Evolutionary conservation across 2,888 invertebrate species (phyloP).

Genomic region (Acholoe squamosa): DNA sequence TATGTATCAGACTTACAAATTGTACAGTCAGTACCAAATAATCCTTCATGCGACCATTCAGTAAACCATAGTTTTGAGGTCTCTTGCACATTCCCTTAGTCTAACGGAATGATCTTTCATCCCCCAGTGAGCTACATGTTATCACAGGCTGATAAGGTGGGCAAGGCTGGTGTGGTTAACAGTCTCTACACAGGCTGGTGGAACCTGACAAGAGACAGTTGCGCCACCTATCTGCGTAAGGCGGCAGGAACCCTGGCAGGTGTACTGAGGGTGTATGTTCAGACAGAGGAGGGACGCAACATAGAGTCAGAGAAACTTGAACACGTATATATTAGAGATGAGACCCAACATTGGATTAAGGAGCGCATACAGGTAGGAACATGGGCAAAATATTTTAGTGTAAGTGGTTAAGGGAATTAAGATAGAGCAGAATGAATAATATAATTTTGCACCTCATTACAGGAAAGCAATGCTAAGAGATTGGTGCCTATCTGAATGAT

Average conservation of each 20-base stretch:
- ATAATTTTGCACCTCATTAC: too few species aligned
- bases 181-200: neutral
- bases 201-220: neutral
- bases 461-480: too few species aligned
- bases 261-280: constrained; percentile 25
- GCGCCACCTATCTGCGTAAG: constrained; percentile 15
- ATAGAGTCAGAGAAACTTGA: neutral
- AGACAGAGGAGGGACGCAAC: neutral
- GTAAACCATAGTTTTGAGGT: too few species aligned
- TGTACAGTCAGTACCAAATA: neutral
- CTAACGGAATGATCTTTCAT: too few species aligned
- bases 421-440: too few species aligned
- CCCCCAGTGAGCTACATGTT: neutral
- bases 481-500: too few species aligned
- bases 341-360: constrained; percentile 23
- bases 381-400: too few species aligned
- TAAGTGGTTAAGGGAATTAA: too few species aligned
- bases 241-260: constrained; percentile 11
- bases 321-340: constrained; percentile 17
- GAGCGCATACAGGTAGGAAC: constrained; percentile 11
- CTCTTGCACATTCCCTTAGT: too few species aligned
- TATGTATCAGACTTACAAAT: too few species aligned
- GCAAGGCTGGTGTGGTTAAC: constrained; percentile 14
- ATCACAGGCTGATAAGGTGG: neutral
- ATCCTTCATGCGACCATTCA: too few species aligned